phyloP scores from a whole-genome alignment of 2,888 invertebrate species.

The Leuctra nigra region DNA sequence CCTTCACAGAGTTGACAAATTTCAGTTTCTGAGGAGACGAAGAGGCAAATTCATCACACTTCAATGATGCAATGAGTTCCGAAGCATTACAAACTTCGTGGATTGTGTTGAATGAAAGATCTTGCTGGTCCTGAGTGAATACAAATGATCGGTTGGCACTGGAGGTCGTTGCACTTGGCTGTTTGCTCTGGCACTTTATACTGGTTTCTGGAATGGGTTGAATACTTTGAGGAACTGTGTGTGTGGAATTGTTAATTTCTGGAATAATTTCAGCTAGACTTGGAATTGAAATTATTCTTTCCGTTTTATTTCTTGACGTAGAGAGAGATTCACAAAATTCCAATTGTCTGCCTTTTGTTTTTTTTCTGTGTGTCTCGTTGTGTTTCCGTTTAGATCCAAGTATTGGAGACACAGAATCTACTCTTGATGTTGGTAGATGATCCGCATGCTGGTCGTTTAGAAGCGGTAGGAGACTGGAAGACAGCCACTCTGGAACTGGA shows the following conservation, averaged over 20 bases:
- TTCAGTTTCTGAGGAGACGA: background rate
- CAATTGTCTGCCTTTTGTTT: no score
- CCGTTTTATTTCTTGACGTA: background rate
- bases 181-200: background rate
- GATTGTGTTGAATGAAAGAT: slow-evolving; percentile 22
- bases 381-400: no score
- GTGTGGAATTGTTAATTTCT: background rate
- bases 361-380: no score
- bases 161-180: background rate
- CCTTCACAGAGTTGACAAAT: background rate
- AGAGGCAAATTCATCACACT: background rate
- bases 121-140: background rate
- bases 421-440: no score
- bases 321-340: no score
- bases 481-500: no score
- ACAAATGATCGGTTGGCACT: background rate
- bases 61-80: slow-evolving; percentile 15
- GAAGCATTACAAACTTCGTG: slow-evolving; percentile 22
- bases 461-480: no score
- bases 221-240: background rate
- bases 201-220: background rate
- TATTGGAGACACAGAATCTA: no score
- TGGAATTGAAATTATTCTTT: no score
- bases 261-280: no score
- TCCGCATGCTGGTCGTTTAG: no score